Base-by-base conservation (phyloP, 1,140 invertebrate genomes). In the Drosophila equinoxialis region DNA sequence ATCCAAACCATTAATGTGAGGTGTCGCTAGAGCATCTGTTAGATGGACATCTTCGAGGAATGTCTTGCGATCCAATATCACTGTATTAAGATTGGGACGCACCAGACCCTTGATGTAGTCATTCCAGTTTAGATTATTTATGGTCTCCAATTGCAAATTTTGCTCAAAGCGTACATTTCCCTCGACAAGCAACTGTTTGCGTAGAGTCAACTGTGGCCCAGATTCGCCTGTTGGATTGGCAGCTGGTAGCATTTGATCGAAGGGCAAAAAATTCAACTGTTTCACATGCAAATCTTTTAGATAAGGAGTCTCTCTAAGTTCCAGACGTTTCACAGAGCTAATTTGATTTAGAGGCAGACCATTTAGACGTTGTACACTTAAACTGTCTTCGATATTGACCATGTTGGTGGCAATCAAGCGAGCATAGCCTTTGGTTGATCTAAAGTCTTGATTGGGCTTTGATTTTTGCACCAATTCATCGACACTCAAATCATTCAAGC, bases 141-240 rank as follows among this genome's bases (percentile, higher is more conserved):
- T 61, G 1, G 6, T 65, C 6, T 74, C 26, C 14, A 91, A 58
- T 8, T 77, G 70, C 3, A 91, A 39, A 1, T 63, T 42, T 1
- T 68, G 45, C 3, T 74, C 69, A 26, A 91, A 91, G 6, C 75
- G 51, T 2, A 90, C 81, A 58, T 89, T 91, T 1, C 90, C 90
- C 37, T 91, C 79, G 5, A 91, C 69, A 11, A 91, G 65, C 0
- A 91, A 59, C 30, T 91, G 81, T 35, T 91, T 91, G 58, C 67
- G 81, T 0, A 91, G 71, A 7, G 6, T 57, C 14, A 0, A 14
- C 37, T n/a, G 45, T 61, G 13, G 72, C 70, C 0, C 80, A 57
- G 35, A 71, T 71, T 11, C 17, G 0, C 1, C 33, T 7, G 14
- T 48, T 6, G 14, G 45, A 48, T 20, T 7, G 45, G 45, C 3